Evolutionary conservation across 2,888 invertebrate species (phyloP).

Genomic region (Apamea sordens): DNA sequence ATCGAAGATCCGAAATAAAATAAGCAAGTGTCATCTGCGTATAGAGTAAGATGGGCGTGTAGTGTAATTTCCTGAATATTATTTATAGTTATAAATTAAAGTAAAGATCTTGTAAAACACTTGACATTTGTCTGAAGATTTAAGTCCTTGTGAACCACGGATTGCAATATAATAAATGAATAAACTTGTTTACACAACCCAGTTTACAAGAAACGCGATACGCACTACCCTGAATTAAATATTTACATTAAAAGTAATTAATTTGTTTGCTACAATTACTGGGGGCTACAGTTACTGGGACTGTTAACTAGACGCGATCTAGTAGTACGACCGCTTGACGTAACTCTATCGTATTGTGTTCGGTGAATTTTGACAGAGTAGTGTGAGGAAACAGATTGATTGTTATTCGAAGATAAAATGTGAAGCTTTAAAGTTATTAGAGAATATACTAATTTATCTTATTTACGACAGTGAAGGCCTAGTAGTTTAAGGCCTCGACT

Average conservation of each 20-base stretch:
- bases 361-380: conserved; percentile 23
- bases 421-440: neutral
- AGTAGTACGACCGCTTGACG: neutral
- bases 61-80: no score
- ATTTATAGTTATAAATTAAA: no score
- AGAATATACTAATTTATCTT: neutral
- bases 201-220: conserved; percentile 11
- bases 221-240: conserved; percentile 11
- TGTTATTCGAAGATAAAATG: neutral
- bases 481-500: neutral
- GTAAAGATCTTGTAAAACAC: neutral
- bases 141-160: neutral
- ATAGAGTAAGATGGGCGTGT: no score
- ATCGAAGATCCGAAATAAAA: no score
- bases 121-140: neutral
- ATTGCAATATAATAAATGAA: conserved; percentile 3
- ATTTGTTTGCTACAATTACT: conserved; percentile 31
- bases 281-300: conserved; percentile 12
- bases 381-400: conserved; percentile 4
- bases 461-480: neutral
- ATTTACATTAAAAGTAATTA: conserved; percentile 43
- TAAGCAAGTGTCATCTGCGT: no score
- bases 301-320: conserved; percentile 10
- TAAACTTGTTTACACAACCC: conserved; percentile 22
- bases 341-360: conserved; percentile 25